Evolutionary conservation across 2,113 vertebrate genomes (phyloP), one percentile per base, ranked within the genome.

Genomic region (Rafetus swinhoei): DNA sequence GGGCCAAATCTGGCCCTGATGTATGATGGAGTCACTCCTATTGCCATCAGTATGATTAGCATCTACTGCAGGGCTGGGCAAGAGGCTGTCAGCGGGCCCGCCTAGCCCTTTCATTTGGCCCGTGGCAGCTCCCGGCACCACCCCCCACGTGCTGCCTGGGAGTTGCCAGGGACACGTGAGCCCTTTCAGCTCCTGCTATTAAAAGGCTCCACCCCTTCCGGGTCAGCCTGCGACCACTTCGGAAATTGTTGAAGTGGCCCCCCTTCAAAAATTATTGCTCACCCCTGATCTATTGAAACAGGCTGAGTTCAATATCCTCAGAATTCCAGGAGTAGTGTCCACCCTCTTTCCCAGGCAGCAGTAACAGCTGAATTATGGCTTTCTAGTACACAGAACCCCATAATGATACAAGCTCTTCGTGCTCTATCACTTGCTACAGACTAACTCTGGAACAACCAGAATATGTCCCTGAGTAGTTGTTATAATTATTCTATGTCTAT

Each of bases 401-500:
- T 62, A 84, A 90, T 88, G n/a, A 89, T 79, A 92, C 82, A 39
- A 81, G 94, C 84, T 92, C 76, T 60, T 93, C 54, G 93, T 1
- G 5, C 77, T 60, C 76, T 88, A 22, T 50, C 59, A 87, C 59
- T 84, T 5, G 55, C 94, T 92, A 84, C 59, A 79, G 15, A 22
- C 79, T 65, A 91, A 81, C 29, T 89, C 53, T 88, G 82, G 9
- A 94, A 74, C 1, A 6, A 9, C 65, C 16, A 45, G 22, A 91
- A 90, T 60, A 84, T 65, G 62, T 27, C 60, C n/a, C n/a, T 57
- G 65, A 93, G 0, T 35, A 92, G 56, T 24, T 25, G 3, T 95
- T 95, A 79, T 96, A 96, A 89, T 96, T 72, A 72, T 72, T 79
- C 22, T 22, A 54, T 84, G 85, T 35, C 56, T 89, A 93, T 90